Conservation (phyloP, 2,113 vertebrate species). For the Dipodomys stephensi region DNA sequence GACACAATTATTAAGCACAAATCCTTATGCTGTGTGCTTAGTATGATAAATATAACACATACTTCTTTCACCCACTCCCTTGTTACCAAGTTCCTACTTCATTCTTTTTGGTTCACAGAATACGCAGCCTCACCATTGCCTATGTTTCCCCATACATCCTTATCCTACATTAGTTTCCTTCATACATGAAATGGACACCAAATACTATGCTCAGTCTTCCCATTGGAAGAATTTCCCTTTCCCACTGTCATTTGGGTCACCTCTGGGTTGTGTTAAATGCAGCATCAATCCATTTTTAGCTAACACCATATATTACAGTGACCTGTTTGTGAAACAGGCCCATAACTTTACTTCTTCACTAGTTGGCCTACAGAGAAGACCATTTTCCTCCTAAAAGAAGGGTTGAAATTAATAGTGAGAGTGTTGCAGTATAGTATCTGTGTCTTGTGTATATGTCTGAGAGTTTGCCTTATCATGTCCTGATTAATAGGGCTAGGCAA, state of each 20-base stretch:
- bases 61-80: neutral
- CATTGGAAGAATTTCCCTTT: neutral
- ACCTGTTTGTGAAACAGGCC: neutral
- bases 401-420: neutral
- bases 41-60: neutral
- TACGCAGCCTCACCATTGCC: neutral
- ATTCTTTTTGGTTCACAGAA: neutral
- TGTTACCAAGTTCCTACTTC: neutral
- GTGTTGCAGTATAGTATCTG: neutral
- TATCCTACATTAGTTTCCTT: neutral
- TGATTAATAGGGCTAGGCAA: no score
- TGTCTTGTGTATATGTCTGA: no score
- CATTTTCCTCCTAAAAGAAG: neutral
- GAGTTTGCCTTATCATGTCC: no score
- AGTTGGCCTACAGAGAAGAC: no score
- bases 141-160: neutral
- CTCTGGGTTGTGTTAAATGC: neutral
- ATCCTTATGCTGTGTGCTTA: neutral
- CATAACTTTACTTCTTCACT: neutral
- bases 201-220: neutral
- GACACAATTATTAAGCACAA: neutral
- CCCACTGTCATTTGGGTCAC: neutral
- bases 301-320: neutral
- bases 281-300: neutral
- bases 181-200: neutral